phyloP scores from a whole-genome alignment of 2,113 vertebrate genomes.

The Anhinga anhinga region DNA sequence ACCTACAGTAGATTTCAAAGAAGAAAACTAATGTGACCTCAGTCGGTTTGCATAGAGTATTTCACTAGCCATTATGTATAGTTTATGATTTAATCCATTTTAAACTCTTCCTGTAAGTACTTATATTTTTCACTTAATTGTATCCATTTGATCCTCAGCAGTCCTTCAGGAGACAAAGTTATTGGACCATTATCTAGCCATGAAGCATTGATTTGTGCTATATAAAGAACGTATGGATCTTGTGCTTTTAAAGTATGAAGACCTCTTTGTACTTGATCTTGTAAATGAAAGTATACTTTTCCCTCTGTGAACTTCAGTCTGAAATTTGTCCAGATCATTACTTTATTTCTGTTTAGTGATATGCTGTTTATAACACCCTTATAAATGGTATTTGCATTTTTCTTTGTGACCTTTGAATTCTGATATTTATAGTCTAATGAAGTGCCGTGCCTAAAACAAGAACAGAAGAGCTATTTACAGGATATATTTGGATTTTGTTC shows the following conservation, averaged over 20 bases:
- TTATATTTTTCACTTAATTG: slow-evolving; percentile 47
- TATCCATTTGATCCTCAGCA: slow-evolving; percentile 20
- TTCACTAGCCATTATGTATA: background rate
- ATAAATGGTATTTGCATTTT: background rate
- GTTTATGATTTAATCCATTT: slow-evolving; percentile 49
- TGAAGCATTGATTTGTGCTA: slow-evolving; percentile 44
- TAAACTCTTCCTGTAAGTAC: slow-evolving; percentile 51
- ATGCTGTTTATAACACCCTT: background rate
- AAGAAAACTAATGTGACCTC: background rate
- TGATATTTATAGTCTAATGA: background rate
- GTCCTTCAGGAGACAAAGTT: slow-evolving; percentile 40
- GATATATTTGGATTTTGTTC: background rate
- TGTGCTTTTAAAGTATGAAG: background rate
- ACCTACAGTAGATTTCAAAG: background rate
- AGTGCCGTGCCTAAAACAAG: background rate
- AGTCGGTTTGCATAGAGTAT: background rate
- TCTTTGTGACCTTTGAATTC: background rate
- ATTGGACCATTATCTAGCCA: slow-evolving; percentile 29
- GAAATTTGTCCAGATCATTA: background rate
- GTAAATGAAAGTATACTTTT: background rate
- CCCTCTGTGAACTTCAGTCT: background rate
- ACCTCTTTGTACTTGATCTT: slow-evolving; percentile 15
- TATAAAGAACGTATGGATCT: slow-evolving; percentile 38
- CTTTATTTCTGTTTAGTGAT: background rate
- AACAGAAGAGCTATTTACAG: background rate